phyloP scores from a whole-genome alignment of 2,888 invertebrate genomes.

The Meliscaeva auricollis region DNA sequence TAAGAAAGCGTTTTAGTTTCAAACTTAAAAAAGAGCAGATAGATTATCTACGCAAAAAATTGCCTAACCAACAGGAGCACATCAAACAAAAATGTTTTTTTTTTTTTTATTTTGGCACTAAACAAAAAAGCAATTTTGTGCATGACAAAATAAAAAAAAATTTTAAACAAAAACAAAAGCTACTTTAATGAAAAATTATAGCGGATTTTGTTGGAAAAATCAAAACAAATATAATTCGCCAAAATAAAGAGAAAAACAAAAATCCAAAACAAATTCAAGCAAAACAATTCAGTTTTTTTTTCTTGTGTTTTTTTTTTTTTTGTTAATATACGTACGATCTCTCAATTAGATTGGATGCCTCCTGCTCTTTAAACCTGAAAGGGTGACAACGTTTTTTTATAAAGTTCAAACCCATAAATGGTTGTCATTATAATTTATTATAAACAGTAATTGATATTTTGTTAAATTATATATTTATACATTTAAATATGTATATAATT shows the following conservation, averaged over 20 bases:
- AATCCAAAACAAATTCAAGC: conserved; percentile 61
- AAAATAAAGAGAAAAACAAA: conserved; percentile 61
- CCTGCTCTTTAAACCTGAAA: conserved; percentile 85
- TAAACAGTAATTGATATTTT: conserved; percentile 17
- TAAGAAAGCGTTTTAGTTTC: conserved; percentile 43
- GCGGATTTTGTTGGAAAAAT: conserved; percentile 38
- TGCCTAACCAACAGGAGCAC: conserved; percentile 50
- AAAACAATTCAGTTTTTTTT: conserved; percentile 55
- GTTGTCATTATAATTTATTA: conserved; percentile 41
- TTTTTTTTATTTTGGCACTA: conserved; percentile 15
- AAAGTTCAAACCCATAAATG: conserved; percentile 55
- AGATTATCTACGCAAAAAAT: conserved; percentile 48
- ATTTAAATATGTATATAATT: background rate
- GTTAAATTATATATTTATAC: conserved; percentile 1
- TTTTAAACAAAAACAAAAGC: conserved; percentile 10
- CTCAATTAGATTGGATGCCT: conserved; percentile 84
- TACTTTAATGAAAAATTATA: conserved; percentile 34
- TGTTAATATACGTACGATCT: conserved; percentile 84
- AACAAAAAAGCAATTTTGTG: conserved; percentile 39
- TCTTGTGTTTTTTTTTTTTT: conserved; percentile 36
- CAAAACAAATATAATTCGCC: conserved; percentile 32
- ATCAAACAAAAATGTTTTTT: background rate
- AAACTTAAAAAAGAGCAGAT: conserved; percentile 22
- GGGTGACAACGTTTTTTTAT: conserved; percentile 79
- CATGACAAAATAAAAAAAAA: conserved; percentile 33